Evolutionary conservation across 92 coral and sea anemone genomes (phyloP), one percentile per base, ranked within the genome.

Genomic region (Palythoa grandiflora): DNA sequence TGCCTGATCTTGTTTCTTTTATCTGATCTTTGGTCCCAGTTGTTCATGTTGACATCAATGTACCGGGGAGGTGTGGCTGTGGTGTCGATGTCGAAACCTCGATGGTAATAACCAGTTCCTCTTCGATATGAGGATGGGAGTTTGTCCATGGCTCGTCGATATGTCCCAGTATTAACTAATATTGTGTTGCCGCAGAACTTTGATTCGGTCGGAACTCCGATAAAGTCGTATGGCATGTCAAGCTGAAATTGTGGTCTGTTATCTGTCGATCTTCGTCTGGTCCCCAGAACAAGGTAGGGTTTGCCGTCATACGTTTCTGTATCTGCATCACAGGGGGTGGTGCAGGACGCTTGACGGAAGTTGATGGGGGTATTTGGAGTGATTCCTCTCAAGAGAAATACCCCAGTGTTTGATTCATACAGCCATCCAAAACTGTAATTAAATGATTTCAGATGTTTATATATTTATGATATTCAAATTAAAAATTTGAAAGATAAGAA

Each of bases 181-280:
- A 90, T 87, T 19, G 93, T 90, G 50, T 90, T 90, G 14, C 93
- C 93, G 53, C 93, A 90, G 84, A 90, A 90, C 53, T 65, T 80
- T 39, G 90, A 44, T 74, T 87, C 90, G 6, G 85, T 74, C 5
- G 93, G 90, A 28, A 66, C 86, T 13, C 93, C 90, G 1, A 91
- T 80, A 65, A 87, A 87, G 72, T 91, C 93, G 38, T 75, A 91
- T 9, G 90, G 90, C 73, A 91, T 61, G 48, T 91, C 93, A 37
- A 91, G 73, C 54, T 76, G 65, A 68, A 91, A 91, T 40, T 87
- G 85, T 1, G 71, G 73, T 38, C 84, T 50, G 9, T 75, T 20
- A 73, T 91, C 89, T 7, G 68, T 83, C 0, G 90, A 87, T 28
- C 70, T 13, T 53, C 93, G 90, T 9, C 75, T 54, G 38, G 57